These are phyloP conservation scores for Lepidiolamprologus cunningtoni DNA, from an alignment of 2,113 vertebrate species.

Conservation along the genomic window DNA sequence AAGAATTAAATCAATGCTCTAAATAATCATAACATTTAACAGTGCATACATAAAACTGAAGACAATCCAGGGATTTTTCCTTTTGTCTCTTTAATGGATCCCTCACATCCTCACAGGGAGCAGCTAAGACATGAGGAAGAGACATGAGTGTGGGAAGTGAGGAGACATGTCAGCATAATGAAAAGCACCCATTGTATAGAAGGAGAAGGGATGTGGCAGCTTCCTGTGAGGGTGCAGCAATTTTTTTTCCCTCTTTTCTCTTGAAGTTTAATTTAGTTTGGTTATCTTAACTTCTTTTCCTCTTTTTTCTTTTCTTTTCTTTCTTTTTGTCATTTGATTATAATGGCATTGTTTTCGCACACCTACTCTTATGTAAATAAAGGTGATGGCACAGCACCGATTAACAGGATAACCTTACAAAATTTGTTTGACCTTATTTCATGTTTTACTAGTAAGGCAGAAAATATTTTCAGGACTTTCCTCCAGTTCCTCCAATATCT, in stretches of 20 bases:
- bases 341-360: background rate
- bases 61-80: background rate
- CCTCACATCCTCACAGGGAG: background rate
- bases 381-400: background rate
- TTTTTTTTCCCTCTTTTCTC: accelerated
- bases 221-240: background rate
- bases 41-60: background rate
- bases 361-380: background rate
- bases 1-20: background rate
- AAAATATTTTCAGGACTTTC: background rate
- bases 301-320: background rate
- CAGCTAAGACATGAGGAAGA: background rate
- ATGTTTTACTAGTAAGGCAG: background rate
- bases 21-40: background rate
- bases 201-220: background rate
- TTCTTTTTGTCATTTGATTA: background rate
- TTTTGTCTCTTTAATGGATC: background rate
- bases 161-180: background rate
- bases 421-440: background rate
- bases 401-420: background rate
- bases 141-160: background rate
- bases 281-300: background rate
- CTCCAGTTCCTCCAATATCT: background rate
- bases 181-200: background rate
- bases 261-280: background rate